Conservation (phyloP, 2,888 invertebrate species). For the Poecilus cupreus region DNA sequence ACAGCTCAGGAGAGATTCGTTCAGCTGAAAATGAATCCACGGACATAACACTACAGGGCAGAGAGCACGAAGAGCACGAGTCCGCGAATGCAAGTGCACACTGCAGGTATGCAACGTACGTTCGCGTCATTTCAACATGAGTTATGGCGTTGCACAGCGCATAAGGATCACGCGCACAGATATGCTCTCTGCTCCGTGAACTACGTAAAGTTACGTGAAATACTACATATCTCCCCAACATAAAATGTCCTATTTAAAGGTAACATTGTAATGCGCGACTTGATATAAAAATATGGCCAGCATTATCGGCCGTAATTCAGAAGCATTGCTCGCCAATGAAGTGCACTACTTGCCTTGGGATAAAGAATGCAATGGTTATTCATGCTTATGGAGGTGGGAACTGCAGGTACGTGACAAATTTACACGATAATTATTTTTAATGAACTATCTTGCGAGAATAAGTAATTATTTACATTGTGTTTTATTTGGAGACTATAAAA, state of each 20-base stretch:
- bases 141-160: conserved; percentile 6
- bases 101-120: background rate
- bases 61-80: background rate
- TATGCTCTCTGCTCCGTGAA: background rate
- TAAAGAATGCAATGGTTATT: background rate
- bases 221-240: background rate
- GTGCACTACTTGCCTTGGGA: background rate
- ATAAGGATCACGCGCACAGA: background rate
- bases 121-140: conserved; percentile 15
- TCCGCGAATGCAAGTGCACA: background rate
- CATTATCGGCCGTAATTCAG: conserved; percentile 43
- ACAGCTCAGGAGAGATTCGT: conserved; percentile 16
- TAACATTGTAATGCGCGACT: conserved; percentile 42
- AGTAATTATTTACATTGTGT: conserved; percentile 24
- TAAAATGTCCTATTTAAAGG: conserved; percentile 41
- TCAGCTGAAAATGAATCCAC: conserved; percentile 26
- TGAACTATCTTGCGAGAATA: conserved; percentile 9
- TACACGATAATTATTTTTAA: conserved; percentile 31
- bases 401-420: conserved; percentile 36
- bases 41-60: conserved; percentile 23
- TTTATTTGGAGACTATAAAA: conserved; percentile 16
- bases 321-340: conserved; percentile 44
- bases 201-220: background rate
- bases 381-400: background rate
- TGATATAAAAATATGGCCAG: conserved; percentile 34